Base-by-base conservation (phyloP, 2,888 invertebrate genomes). In the Encarsia formosa region DNA sequence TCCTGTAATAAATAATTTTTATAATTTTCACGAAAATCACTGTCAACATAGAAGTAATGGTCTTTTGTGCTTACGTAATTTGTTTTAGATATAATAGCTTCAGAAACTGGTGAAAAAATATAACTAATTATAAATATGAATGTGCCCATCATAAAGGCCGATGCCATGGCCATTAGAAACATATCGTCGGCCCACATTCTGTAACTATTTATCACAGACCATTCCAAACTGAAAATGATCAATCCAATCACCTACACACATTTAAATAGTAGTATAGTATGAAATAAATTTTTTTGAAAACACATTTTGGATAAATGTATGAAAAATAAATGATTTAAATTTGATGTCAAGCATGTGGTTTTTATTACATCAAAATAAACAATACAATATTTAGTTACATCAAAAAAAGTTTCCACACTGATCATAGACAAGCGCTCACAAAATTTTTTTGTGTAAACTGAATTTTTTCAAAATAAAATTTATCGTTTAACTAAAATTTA, bases 71-170 rank as follows among this genome's bases (percentile, higher is more conserved):
- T 56, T 35, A 56, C 56, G 18, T 56, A 56, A 45, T 54, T 52
- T 2, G 57, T 57, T 46, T 57, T 57, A 23, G 47, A 48, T 9
- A 57, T 54, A 15, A 57, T 57, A 5, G 54, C 49, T 39, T 57
- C 54, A 2, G 57, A 57, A 16, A 57, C 51, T 4, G 57, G 57
- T 2, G 57, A 57, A 26, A 57, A 54, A 11, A 54, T 23, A 9
- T 57, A 57, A 52, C 57, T 57, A 5, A 57, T 52, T 16, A 57
- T 49, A 32, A 54, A 54, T 5, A 57, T 57, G 5, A 40, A 46
- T 5, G 53, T 57, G 11, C 57, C 57, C 16, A 57, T 54, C 57
- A 57, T 57, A 34, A 57, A 57, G 8, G 54, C 22, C 1, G 54
- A 51, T 20, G 57, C 53, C 39, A 57, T 37, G 23, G 54, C 29